Conservation (phyloP, 2,797 vertebrate species). For the Anomalospiza imberbis region DNA sequence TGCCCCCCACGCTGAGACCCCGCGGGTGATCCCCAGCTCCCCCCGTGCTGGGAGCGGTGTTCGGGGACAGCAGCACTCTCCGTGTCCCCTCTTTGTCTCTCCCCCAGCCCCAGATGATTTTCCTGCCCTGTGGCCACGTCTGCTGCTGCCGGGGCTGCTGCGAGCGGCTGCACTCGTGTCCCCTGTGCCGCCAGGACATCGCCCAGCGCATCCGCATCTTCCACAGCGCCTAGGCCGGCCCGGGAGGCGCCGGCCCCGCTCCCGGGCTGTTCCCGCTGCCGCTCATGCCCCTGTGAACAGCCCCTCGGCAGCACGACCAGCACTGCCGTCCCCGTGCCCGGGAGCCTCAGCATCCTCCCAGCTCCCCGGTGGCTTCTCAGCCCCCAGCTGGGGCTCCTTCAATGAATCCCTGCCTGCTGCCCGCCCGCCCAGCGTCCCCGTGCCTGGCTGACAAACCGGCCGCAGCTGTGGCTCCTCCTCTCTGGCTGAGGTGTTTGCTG, state of each 20-base stretch:
- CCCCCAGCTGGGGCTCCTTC: background rate
- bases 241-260: background rate
- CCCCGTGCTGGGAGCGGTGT: background rate
- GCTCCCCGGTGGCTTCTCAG: background rate
- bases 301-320: background rate
- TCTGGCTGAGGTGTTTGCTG: background rate
- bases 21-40: background rate
- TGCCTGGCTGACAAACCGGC: background rate
- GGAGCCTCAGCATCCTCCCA: background rate
- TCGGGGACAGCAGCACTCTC: background rate
- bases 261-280: background rate
- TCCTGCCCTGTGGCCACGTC: constrained; percentile 91
- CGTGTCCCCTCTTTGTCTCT: background rate
- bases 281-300: background rate
- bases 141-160: constrained; percentile 91
- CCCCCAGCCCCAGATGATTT: constrained; percentile 85
- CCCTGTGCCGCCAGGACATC: constrained; percentile 85
- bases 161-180: constrained; percentile 80
- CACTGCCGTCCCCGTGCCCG: background rate
- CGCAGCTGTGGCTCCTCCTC: too few relatives aligned
- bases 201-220: constrained; percentile 83
- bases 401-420: background rate
- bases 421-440: background rate
- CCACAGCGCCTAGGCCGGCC: constrained; percentile 58
- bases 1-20: background rate